Evolutionary conservation across 2,888 invertebrate species (phyloP).

Genomic region (Tetragnatha montana): DNA sequence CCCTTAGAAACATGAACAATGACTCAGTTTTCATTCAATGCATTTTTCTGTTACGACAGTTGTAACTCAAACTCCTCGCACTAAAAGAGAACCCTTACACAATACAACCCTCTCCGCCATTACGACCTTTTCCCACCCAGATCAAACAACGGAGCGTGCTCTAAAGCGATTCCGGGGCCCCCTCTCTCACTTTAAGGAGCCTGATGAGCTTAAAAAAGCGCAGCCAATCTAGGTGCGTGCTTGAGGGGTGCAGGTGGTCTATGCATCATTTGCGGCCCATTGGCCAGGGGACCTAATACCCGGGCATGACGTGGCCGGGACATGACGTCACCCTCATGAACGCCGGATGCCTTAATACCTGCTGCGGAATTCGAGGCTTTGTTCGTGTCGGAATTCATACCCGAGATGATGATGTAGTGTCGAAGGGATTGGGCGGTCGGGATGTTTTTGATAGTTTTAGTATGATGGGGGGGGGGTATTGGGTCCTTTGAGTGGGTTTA

Average conservation of each 20-base stretch:
- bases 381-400: too few relatives aligned
- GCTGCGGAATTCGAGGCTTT: slow-evolving; percentile 21
- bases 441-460: too few relatives aligned
- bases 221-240: slow-evolving; percentile 51
- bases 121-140: not conserved
- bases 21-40: too few relatives aligned
- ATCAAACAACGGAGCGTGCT: not conserved
- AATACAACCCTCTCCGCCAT: not conserved
- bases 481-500: too few relatives aligned
- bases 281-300: slow-evolving; percentile 60
- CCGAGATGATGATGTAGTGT: too few relatives aligned
- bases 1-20: too few relatives aligned
- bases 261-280: slow-evolving; percentile 67
- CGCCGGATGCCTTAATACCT: slow-evolving; percentile 31
- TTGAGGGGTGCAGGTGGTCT: slow-evolving; percentile 61
- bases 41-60: too few relatives aligned
- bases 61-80: too few relatives aligned
- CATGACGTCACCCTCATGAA: slow-evolving; percentile 58
- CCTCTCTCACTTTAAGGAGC: not conserved
- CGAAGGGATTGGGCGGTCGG: too few relatives aligned
- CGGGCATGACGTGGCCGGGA: slow-evolving; percentile 56
- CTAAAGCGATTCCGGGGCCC: not conserved
- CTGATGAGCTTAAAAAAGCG: slow-evolving; percentile 38
- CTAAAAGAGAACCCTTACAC: too few relatives aligned
- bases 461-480: too few relatives aligned